Percentiles rank a stretch among this genome's conserved stretches.
These are phyloP conservation scores for Monopterus albus DNA, from an alignment of 2,113 vertebrate species.

Conservation along the genomic window DNA sequence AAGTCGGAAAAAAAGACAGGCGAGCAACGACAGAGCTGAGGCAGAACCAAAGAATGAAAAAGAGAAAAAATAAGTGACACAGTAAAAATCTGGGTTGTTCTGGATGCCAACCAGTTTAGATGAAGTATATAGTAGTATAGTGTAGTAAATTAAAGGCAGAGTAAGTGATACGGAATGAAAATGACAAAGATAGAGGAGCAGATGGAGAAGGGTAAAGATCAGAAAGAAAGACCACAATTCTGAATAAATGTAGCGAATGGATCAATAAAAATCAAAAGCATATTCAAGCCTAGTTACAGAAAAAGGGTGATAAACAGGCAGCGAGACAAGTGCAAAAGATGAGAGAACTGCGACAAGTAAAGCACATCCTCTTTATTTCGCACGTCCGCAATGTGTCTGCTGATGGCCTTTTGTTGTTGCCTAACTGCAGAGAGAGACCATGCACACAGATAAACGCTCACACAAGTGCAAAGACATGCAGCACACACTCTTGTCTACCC, in stretches of 20 bases:
- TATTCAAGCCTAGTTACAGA: not conserved
- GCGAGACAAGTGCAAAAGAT: not conserved
- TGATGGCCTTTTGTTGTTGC: not conserved
- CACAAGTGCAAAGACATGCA: too few relatives aligned
- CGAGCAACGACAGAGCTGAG: not conserved
- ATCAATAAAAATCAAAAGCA: not conserved
- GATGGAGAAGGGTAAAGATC: not conserved
- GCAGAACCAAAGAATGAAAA: not conserved
- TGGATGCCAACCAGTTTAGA: not conserved
- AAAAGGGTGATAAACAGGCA: slow-evolving; percentile 4
- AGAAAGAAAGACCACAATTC: not conserved
- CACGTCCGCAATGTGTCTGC: too few relatives aligned
- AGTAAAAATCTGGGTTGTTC: too few relatives aligned
- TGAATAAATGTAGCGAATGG: not conserved
- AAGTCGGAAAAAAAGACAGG: not conserved
- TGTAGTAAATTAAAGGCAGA: not conserved
- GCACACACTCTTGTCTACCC: too few relatives aligned
- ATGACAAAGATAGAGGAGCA: not conserved
- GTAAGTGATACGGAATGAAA: not conserved
- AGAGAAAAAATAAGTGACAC: not conserved
- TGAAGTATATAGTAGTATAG: not conserved
- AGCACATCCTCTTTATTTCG: not conserved
- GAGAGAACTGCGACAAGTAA: not conserved
- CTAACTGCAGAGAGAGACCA: too few relatives aligned
- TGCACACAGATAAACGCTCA: too few relatives aligned